These are phyloP conservation scores for Galerucella calmariensis DNA, from an alignment of 2,888 invertebrate species.

Conservation along the genomic window DNA sequence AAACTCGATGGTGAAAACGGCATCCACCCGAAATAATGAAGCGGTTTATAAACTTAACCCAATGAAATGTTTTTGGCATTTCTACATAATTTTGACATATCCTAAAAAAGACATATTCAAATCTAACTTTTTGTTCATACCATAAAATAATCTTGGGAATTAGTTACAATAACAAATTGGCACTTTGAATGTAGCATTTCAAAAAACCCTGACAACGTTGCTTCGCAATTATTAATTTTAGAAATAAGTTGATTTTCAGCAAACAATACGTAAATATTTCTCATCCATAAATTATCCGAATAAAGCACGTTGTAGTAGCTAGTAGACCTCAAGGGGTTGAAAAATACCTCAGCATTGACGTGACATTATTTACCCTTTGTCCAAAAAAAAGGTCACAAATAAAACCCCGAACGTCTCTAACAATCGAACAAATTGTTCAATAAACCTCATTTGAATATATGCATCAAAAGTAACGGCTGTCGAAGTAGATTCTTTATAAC, in stretches of 20 bases:
- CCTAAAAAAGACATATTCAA: too few relatives aligned
- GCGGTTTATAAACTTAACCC: too few relatives aligned
- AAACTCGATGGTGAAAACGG: too few relatives aligned
- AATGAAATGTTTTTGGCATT: too few relatives aligned
- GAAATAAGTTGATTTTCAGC: neutral
- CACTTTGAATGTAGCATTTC: too few relatives aligned
- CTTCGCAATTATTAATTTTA: neutral
- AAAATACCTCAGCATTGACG: slow-evolving; percentile 40
- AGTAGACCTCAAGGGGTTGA: slow-evolving; percentile 37
- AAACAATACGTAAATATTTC: slow-evolving; percentile 3
- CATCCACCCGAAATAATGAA: too few relatives aligned
- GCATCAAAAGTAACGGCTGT: slow-evolving; percentile 44
- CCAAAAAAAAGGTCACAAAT: slow-evolving; percentile 40
- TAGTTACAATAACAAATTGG: too few relatives aligned
- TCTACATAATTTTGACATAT: too few relatives aligned
- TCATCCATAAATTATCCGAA: slow-evolving; percentile 25
- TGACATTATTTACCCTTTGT: slow-evolving; percentile 42
- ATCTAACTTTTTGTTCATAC: too few relatives aligned
- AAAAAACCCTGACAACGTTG: neutral
- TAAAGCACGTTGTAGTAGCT: slow-evolving; percentile 14
- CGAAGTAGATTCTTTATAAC: slow-evolving; percentile 30
- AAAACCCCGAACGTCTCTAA: slow-evolving; percentile 44
- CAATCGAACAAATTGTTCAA: slow-evolving; percentile 52
- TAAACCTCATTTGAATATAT: slow-evolving; percentile 56
- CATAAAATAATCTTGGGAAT: too few relatives aligned